phyloP scores from a whole-genome alignment of 2,113 vertebrate genomes.

The Bubo blakistoni region DNA sequence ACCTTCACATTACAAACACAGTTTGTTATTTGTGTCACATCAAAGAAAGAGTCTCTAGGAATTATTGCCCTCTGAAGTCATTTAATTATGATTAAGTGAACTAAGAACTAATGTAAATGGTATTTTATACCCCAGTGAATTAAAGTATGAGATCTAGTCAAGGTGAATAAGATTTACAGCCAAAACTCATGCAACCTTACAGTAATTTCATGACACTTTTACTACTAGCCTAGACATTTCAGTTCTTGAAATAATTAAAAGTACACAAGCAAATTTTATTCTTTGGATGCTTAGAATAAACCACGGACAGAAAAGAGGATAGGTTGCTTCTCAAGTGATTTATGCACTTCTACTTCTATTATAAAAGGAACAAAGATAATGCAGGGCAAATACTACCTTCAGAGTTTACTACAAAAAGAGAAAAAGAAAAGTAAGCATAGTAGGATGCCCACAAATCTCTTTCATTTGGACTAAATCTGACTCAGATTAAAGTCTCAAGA shows the following conservation, averaged over 20 bases:
- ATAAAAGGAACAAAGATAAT: constrained; percentile 6
- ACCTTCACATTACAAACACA: constrained; percentile 62
- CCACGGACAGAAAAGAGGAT: constrained; percentile 16
- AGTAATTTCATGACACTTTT: constrained; percentile 74
- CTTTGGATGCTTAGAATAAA: constrained; percentile 50
- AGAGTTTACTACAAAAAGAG: neutral
- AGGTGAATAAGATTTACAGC: constrained; percentile 77
- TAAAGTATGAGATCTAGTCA: constrained; percentile 74
- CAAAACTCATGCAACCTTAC: constrained; percentile 73
- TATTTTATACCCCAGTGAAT: constrained; percentile 77
- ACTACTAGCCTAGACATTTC: constrained; percentile 58
- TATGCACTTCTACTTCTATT: constrained; percentile 27
- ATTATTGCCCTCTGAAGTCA: constrained; percentile 75
- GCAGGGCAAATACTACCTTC: neutral
- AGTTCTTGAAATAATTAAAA: constrained; percentile 74
- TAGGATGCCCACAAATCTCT: neutral
- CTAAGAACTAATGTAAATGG: constrained; percentile 73
- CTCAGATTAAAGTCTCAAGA: neutral
- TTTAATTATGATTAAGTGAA: constrained; percentile 82
- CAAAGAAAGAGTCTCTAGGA: constrained; percentile 70
- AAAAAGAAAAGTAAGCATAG: neutral
- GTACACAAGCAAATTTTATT: constrained; percentile 49
- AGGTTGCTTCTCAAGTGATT: constrained; percentile 42
- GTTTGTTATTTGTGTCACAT: constrained; percentile 80
- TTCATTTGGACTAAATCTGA: neutral